Conservation (phyloP, 1,140 invertebrate genomes). For the Trichonephila clavipes region DNA sequence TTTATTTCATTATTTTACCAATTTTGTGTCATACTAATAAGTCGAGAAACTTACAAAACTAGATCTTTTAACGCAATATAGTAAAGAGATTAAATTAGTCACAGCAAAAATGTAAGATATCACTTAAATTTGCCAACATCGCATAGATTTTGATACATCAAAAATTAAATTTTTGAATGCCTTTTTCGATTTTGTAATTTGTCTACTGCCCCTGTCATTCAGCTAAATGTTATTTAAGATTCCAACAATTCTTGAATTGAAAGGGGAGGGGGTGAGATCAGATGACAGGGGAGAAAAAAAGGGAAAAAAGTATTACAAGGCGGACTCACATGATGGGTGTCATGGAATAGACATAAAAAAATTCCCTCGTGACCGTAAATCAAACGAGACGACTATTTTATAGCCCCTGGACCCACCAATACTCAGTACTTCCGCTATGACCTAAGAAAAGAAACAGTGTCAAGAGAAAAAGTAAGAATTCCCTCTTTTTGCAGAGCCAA, state of each 20-base stretch:
- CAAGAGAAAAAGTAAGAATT: constrained; percentile 47
- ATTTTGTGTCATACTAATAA: too few relatives aligned
- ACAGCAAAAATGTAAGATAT: too few relatives aligned
- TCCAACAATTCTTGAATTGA: not conserved
- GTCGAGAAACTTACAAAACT: too few relatives aligned
- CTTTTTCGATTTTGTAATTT: not conserved
- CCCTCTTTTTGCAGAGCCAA: not conserved
- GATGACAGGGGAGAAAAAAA: not conserved
- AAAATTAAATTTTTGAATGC: too few relatives aligned
- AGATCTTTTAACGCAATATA: too few relatives aligned
- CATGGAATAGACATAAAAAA: constrained; percentile 76
- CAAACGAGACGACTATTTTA: constrained; percentile 71
- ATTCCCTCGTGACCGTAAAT: constrained; percentile 63
- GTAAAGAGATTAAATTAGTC: too few relatives aligned
- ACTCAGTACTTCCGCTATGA: constrained; percentile 66
- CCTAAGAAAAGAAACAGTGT: constrained; percentile 51
- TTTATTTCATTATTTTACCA: too few relatives aligned
- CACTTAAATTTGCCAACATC: too few relatives aligned
- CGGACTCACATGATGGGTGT: constrained; percentile 46
- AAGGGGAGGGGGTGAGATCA: not conserved
- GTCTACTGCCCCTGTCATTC: not conserved
- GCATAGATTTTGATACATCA: too few relatives aligned
- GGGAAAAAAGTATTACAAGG: constrained; percentile 1
- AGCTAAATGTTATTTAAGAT: constrained; percentile 13
- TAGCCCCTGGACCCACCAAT: constrained; percentile 67